phyloP scores from a whole-genome alignment of 92 coral and sea anemone genomes.

The Desmophyllum pertusum region DNA sequence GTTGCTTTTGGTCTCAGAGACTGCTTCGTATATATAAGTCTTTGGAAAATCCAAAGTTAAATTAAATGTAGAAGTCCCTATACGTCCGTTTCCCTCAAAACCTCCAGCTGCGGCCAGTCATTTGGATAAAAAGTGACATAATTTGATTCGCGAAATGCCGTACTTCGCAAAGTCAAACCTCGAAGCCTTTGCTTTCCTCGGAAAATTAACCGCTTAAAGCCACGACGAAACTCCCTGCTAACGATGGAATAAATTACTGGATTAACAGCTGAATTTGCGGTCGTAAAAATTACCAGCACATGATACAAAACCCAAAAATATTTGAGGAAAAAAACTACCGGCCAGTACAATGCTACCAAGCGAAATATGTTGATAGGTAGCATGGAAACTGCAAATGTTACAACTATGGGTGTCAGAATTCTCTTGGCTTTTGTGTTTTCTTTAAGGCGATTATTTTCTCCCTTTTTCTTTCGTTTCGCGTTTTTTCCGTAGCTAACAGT shows the following conservation, averaged over 20 bases:
- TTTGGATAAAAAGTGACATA: conserved; percentile 5
- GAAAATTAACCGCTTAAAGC: conserved; percentile 41
- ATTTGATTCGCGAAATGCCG: neutral
- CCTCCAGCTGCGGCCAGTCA: conserved; percentile 42
- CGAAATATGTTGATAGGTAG: conserved; percentile 59
- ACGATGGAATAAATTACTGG: conserved; percentile 72
- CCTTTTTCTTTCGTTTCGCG: conserved; percentile 3
- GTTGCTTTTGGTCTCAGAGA: neutral
- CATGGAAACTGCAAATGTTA: conserved; percentile 65
- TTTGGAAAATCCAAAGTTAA: neutral
- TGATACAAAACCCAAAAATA: conserved; percentile 67
- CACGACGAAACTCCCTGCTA: conserved; percentile 73
- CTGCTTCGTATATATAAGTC: neutral
- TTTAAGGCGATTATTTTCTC: conserved; percentile 22
- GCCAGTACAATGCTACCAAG: conserved; percentile 47
- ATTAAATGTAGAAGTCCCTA: neutral
- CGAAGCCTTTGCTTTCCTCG: conserved; percentile 8
- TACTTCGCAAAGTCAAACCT: neutral
- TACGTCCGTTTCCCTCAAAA: conserved; percentile 45
- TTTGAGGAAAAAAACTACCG: neutral
- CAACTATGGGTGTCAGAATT: conserved; percentile 66
- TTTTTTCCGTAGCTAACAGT: neutral
- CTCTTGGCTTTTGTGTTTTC: conserved; percentile 70
- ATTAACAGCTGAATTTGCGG: conserved; percentile 65
- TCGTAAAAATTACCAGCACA: conserved; percentile 45